Conservation (phyloP, 2,888 invertebrate species). For the Cotesia congregata region DNA sequence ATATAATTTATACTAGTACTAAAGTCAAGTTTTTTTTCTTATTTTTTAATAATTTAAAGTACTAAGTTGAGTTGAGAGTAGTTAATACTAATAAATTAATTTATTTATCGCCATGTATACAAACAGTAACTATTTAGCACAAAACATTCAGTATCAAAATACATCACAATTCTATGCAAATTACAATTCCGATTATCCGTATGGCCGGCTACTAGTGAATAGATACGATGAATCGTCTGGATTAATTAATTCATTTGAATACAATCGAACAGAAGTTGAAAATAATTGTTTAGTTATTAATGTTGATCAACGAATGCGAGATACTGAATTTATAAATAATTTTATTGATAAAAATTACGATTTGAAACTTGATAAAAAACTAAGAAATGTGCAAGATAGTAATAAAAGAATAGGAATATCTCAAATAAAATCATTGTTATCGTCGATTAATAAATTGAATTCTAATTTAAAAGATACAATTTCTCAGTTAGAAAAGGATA, state of each 20-base stretch:
- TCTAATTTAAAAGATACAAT: conserved; percentile 68
- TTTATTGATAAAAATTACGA: conserved; percentile 48
- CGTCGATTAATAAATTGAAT: conserved; percentile 65
- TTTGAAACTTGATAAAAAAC: conserved; percentile 37
- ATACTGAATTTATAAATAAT: conserved; percentile 54
- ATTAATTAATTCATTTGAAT: not conserved
- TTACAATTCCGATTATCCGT: not conserved
- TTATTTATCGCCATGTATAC: conserved; percentile 30
- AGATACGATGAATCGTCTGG: not conserved
- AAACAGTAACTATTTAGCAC: conserved; percentile 19
- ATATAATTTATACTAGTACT: not conserved
- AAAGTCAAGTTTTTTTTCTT: not conserved
- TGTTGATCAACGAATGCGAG: conserved; percentile 49
- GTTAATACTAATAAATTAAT: conserved; percentile 17
- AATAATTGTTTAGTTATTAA: not conserved
- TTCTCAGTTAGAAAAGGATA: conserved; percentile 69
- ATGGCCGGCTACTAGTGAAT: conserved; percentile 9
- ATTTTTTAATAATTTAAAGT: conserved; percentile 20
- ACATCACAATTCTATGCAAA: conserved; percentile 14
- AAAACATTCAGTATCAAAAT: conserved; percentile 1
- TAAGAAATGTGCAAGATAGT: conserved; percentile 17
- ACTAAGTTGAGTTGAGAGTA: not conserved
- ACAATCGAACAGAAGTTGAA: not conserved
- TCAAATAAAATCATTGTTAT: conserved; percentile 64
- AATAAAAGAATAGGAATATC: conserved; percentile 62